Evolutionary conservation across 2,113 vertebrate genomes (phyloP), one percentile per base, ranked within the genome.

Genomic region (Elgaria multicarinata): DNA sequence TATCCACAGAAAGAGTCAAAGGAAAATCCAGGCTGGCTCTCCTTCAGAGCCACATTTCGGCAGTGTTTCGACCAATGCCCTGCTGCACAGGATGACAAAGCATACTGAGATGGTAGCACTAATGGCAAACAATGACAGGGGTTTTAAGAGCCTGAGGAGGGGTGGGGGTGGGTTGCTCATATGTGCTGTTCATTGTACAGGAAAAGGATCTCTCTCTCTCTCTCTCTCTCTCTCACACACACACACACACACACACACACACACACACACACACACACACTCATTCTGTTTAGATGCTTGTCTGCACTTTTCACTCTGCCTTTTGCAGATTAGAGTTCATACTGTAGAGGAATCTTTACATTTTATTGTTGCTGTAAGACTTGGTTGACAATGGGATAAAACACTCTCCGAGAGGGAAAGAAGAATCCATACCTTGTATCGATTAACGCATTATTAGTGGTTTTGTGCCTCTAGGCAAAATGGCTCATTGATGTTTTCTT

Each of bases 41-140:
- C 80, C 78, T 92, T 91, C 90, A 91, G 91, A 93, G 83, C 86
- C 18, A 90, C 94, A 33, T 26, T 24, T 91, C 67, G 93, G 96
- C 95, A 89, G 86, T 0, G 0, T 62, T 96, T 94, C 95, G 96
- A 46, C 81, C 90, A 81, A 36, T 91, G 88, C 92, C 93, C 91
- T 39, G 22, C 93, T 93, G 89, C 67, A 87, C 1, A 76, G 94
- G 94, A 92, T 90, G 95, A 97, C 95, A 95, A 95, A 95, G 92
- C 96, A 91, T 93, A 92, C 18, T 87, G 92, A 94, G 94, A 94
- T 93, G 96, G 96, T 94, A 95, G 92, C 86, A 82, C 91, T 95
- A 86, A 93, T 93, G 94, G 96, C 93, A 96, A 97, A 97, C 97
- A 96, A 88, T 95, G 95, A 95, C 96, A 91, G 95, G 90, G 95